Evolutionary conservation across 2,888 invertebrate species (phyloP).

Genomic region (Biston betularia): DNA sequence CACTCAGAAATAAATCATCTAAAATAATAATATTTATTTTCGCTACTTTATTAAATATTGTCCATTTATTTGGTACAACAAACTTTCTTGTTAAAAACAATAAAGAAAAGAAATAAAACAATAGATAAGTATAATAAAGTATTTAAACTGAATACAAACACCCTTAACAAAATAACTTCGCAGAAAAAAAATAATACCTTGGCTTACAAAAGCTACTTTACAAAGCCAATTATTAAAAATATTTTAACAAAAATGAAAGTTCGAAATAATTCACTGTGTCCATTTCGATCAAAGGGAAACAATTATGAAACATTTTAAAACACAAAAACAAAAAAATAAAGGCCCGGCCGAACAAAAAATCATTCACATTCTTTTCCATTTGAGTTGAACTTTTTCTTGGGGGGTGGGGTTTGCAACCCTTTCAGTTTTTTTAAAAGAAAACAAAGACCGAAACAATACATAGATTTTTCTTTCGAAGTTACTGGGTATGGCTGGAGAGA

Average conservation of each 20-base stretch:
- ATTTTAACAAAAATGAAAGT: conserved; percentile 46
- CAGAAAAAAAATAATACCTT: conserved; percentile 31
- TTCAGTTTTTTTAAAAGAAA: conserved; percentile 57
- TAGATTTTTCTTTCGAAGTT: conserved; percentile 57
- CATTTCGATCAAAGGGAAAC: conserved; percentile 65
- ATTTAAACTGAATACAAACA: neutral
- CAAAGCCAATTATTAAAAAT: conserved; percentile 47
- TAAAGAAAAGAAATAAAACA: no score
- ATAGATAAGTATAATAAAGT: no score
- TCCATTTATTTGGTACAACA: no score
- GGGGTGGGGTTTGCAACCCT: conserved; percentile 71
- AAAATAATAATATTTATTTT: no score
- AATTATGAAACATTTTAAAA: conserved; percentile 64
- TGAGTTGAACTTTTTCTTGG: conserved; percentile 69
- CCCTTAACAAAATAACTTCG: conserved; percentile 8
- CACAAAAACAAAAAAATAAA: conserved; percentile 51
- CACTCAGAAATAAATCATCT: no score
- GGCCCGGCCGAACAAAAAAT: conserved; percentile 56
- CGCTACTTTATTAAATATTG: no score
- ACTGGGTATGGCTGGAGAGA: conserved; percentile 50
- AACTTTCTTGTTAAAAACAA: no score
- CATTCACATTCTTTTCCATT: conserved; percentile 68
- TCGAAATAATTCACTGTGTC: conserved; percentile 43
- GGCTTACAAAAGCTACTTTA: conserved; percentile 24
- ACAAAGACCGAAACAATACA: conserved; percentile 67